These are phyloP conservation scores for Globodera ellingtonae DNA, from an alignment of 1,140 invertebrate species.

Conservation along the genomic window DNA sequence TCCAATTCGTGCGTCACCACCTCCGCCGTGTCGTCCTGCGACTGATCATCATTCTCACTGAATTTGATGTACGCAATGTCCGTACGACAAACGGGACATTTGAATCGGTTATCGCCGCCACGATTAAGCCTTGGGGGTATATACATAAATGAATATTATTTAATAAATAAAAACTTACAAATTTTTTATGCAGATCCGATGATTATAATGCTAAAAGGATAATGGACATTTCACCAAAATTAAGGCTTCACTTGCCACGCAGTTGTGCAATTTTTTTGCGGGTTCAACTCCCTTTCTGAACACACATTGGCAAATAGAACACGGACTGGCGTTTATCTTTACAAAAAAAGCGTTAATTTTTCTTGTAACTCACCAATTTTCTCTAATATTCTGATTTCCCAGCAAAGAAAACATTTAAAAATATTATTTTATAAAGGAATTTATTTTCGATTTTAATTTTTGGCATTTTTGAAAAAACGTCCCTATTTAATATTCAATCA, in stretches of 20 bases:
- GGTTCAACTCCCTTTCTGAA: not conserved
- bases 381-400: too few species aligned
- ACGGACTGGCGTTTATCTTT: not conserved
- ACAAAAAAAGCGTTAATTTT: not conserved
- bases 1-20: not conserved
- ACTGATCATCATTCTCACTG: too few species aligned
- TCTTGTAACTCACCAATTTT: too few species aligned
- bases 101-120: too few species aligned
- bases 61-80: not conserved
- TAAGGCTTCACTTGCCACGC: not conserved
- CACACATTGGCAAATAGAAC: not conserved
- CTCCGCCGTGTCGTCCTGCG: not conserved
- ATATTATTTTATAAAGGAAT: too few species aligned
- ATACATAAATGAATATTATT: not conserved
- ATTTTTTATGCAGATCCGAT: too few species aligned
- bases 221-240: too few species aligned
- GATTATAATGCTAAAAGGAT: too few species aligned
- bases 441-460: too few species aligned
- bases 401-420: too few species aligned
- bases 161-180: not conserved
- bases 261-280: not conserved
- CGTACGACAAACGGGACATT: not conserved
- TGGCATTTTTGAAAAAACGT: too few species aligned
- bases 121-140: not conserved
- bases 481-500: not conserved